A percentile compares a stretch with the other conserved stretches of the same genome.
These are phyloP conservation scores for Bombus waltoni DNA, from an alignment of 1,140 invertebrate species.

Conservation along the genomic window DNA sequence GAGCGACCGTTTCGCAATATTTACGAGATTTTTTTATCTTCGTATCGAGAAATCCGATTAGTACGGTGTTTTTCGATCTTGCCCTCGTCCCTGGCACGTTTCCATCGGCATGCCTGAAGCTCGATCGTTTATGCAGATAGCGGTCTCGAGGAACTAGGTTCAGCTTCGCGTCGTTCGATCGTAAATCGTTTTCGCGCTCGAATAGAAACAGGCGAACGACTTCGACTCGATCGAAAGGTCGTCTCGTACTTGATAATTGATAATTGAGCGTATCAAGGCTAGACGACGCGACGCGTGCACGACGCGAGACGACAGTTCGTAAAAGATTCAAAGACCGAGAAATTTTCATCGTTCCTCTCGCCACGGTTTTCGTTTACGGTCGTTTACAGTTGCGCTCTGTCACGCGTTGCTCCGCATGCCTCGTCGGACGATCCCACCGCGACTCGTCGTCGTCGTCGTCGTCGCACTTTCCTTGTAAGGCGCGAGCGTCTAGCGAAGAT, in stretches of 20 bases:
- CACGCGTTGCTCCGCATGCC: too few relatives aligned
- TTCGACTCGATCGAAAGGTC: too few relatives aligned
- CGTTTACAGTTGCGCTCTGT: too few relatives aligned
- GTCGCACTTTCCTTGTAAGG: too few relatives aligned
- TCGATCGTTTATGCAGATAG: not conserved
- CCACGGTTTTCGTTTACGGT: too few relatives aligned
- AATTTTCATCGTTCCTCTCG: not conserved
- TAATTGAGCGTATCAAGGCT: not conserved
- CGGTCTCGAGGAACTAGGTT: not conserved
- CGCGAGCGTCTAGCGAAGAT: too few relatives aligned
- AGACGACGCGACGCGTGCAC: not conserved
- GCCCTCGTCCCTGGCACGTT: not conserved
- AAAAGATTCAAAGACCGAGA: not conserved
- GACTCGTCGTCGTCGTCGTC: too few relatives aligned
- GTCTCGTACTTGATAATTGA: not conserved
- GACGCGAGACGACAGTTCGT: not conserved
- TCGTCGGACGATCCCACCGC: too few relatives aligned
- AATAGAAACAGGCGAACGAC: not conserved
- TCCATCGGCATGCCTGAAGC: not conserved
- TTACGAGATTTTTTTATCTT: not conserved
- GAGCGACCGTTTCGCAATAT: not conserved
- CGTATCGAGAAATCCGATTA: slow-evolving; percentile 14
- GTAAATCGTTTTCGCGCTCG: not conserved
- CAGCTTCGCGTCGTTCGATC: not conserved
- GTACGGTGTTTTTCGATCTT: not conserved